phyloP scores from a whole-genome alignment of 2,113 vertebrate genomes.

The Leucopsar rothschildi region DNA sequence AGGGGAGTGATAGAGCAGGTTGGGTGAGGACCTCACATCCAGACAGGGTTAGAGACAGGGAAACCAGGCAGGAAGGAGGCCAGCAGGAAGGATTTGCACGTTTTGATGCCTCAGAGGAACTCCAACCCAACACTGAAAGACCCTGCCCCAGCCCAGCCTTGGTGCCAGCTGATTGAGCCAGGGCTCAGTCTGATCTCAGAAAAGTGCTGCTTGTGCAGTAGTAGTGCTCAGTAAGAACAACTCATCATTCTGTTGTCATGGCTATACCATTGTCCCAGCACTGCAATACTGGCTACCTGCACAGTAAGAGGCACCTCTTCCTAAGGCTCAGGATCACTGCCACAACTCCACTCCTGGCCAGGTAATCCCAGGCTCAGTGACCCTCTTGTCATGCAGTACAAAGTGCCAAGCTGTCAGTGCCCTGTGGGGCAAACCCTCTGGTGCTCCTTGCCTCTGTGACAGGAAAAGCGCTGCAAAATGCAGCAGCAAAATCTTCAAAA shows the following conservation, averaged over 20 bases:
- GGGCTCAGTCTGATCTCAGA: neutral
- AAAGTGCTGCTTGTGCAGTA: neutral
- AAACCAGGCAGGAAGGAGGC: neutral
- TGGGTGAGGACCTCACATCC: neutral
- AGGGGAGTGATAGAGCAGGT: neutral
- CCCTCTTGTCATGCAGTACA: neutral
- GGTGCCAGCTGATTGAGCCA: accelerated
- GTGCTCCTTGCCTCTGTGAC: neutral
- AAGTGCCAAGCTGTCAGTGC: neutral
- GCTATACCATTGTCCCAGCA: neutral
- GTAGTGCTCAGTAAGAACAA: neutral
- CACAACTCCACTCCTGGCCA: neutral
- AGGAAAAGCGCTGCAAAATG: neutral
- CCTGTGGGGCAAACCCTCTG: neutral
- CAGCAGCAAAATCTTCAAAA: neutral
- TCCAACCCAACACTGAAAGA: neutral
- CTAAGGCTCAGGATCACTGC: neutral
- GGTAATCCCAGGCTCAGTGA: neutral
- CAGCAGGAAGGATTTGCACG: neutral
- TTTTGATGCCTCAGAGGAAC: neutral
- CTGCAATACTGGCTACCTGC: neutral
- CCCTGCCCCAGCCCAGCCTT: neutral
- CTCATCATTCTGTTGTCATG: neutral
- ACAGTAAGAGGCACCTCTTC: neutral
- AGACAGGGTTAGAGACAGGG: neutral